Evolutionary conservation across 1,140 invertebrate species (phyloP).

Genomic region (Leguminivora glycinivorella): DNA sequence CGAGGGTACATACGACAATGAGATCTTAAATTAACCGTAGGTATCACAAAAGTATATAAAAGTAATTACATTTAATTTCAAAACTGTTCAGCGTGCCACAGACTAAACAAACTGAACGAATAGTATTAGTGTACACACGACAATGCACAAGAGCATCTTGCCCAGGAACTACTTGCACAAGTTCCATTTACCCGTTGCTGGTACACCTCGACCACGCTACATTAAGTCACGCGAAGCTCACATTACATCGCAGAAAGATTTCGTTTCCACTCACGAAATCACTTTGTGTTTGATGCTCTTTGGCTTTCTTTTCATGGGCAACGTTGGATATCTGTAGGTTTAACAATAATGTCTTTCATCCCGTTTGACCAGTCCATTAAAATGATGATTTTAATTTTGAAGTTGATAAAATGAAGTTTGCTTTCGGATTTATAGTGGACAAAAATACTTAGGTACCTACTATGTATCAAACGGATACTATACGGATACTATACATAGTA

Average conservation of each 20-base stretch:
- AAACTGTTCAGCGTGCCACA: not conserved
- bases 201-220: slow-evolving; percentile 47
- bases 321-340: slow-evolving; percentile 1
- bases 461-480: not conserved
- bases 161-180: slow-evolving; percentile 6
- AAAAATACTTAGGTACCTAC: not conserved
- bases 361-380: slow-evolving; percentile 22
- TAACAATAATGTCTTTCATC: slow-evolving; percentile 15
- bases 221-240: slow-evolving; percentile 59
- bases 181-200: slow-evolving; percentile 39
- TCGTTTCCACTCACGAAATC: slow-evolving; percentile 65
- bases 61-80: not conserved
- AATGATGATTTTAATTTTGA: slow-evolving; percentile 24
- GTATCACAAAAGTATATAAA: not conserved
- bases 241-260: slow-evolving; percentile 61
- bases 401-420: not conserved
- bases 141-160: not conserved
- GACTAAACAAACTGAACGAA: not conserved
- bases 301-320: slow-evolving; percentile 40
- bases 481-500: no score
- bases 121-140: slow-evolving; percentile 5
- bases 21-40: no score
- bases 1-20: no score
- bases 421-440: not conserved
- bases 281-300: slow-evolving; percentile 57